A percentile compares a stretch with the other conserved stretches of the same genome.
Conservation (phyloP, 2,888 invertebrate genomes). For the Tanytarsus gracilentus region DNA sequence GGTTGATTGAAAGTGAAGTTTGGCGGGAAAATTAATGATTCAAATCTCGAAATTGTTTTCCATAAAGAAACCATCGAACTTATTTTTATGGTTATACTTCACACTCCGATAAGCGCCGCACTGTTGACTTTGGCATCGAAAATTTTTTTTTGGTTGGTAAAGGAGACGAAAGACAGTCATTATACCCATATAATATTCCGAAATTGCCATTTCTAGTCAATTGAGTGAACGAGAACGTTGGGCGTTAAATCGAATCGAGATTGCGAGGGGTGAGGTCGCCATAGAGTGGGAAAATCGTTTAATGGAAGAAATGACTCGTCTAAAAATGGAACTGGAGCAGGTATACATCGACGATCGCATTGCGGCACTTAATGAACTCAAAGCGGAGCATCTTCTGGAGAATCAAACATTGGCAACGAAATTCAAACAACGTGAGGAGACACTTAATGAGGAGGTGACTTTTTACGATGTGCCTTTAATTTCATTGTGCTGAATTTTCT, state of each 20-base stretch:
- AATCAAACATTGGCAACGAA: conserved; percentile 46
- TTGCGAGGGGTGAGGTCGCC: conserved; percentile 49
- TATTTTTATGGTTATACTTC: no score
- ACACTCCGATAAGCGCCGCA: no score
- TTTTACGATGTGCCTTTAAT: conserved; percentile 20
- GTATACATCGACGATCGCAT: conserved; percentile 53
- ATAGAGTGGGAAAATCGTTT: conserved; percentile 56
- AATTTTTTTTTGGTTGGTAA: no score
- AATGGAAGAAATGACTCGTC: conserved; percentile 51
- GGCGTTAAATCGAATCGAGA: conserved; percentile 44
- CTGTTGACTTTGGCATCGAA: no score
- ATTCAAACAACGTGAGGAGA: conserved; percentile 50
- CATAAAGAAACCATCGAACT: no score
- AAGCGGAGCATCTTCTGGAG: conserved; percentile 50
- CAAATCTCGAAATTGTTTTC: no score
- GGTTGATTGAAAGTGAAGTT: no score
- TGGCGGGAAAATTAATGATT: no score
- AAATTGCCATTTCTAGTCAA: conserved; percentile 36
- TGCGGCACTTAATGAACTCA: conserved; percentile 48
- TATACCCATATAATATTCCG: no score
- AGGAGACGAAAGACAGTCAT: no score
- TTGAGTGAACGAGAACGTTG: conserved; percentile 45
- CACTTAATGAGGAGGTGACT: conserved; percentile 51
- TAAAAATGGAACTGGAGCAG: conserved; percentile 53
- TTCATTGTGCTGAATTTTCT: neutral